Percentiles rank a stretch among this genome's conserved stretches.
Conservation (phyloP, 2,113 vertebrate genomes). For the Vimba vimba region DNA sequence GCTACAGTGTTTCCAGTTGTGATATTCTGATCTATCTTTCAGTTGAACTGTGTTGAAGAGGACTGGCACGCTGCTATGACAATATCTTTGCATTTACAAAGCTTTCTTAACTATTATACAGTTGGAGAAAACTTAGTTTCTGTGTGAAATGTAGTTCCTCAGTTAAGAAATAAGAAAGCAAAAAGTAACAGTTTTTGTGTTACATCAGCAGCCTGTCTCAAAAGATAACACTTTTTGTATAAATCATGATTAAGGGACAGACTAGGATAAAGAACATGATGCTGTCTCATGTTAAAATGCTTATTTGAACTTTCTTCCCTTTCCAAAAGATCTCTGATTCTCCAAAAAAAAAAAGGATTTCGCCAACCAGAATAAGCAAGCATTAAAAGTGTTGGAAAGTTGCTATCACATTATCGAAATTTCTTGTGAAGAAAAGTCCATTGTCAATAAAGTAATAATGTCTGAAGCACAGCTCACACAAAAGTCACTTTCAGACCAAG, state of each 20-base stretch:
- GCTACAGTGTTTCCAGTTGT: neutral
- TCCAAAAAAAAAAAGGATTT: neutral
- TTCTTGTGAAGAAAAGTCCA: neutral
- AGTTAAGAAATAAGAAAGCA: too few relatives aligned
- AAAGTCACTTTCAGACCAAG: neutral
- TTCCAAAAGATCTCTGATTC: neutral
- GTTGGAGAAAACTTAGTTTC: neutral
- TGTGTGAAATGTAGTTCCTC: neutral
- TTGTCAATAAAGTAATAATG: neutral
- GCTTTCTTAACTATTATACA: neutral
- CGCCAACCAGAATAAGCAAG: neutral
- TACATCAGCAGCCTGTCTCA: conserved; percentile 8
- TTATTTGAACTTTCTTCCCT: neutral
- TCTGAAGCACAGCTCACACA: neutral
- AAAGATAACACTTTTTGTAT: neutral
- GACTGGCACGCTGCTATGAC: neutral
- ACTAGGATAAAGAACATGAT: neutral
- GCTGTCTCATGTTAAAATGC: neutral
- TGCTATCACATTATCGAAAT: neutral
- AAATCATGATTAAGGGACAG: neutral
- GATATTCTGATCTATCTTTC: neutral
- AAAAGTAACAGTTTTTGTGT: neutral
- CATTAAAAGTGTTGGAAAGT: neutral
- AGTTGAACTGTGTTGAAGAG: neutral
- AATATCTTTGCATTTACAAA: too few relatives aligned